Evolutionary conservation across 2,113 vertebrate species (phyloP).

Genomic region (Silurus asotus): DNA sequence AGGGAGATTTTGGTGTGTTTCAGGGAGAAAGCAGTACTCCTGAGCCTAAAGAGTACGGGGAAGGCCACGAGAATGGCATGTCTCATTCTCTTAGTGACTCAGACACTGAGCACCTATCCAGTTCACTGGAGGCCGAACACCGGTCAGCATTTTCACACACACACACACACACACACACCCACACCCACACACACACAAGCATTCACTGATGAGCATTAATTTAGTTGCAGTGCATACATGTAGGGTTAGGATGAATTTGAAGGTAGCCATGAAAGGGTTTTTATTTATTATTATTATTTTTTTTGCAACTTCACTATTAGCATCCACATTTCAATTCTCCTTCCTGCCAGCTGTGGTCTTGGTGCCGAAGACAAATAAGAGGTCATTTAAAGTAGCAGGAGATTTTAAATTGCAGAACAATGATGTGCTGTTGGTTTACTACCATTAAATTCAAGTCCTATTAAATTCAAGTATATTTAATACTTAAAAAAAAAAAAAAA

Average conservation of each 20-base stretch:
- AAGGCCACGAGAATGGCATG: conserved; percentile 92
- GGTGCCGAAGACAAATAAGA: neutral
- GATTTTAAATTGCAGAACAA: neutral
- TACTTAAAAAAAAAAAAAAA: too few species aligned
- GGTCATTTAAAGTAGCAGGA: neutral
- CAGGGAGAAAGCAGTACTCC: conserved; percentile 82
- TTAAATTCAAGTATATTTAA: too few species aligned
- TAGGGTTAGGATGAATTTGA: neutral
- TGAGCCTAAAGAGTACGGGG: conserved; percentile 90
- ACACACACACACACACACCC: neutral
- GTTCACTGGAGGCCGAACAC: conserved; percentile 97
- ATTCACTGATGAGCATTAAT: neutral
- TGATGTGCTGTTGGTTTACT: neutral
- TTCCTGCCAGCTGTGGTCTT: neutral
- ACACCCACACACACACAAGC: neutral
- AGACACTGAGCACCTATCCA: conserved; percentile 88
- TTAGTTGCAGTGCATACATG: neutral
- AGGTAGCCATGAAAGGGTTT: neutral
- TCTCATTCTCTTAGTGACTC: conserved; percentile 85
- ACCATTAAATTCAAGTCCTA: neutral
- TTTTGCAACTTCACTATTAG: neutral
- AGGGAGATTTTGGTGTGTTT: conserved; percentile 12
- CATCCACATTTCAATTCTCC: neutral
- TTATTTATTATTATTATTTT: neutral
- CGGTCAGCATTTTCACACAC: conserved; percentile 71